A percentile compares a stretch with the other conserved stretches of the same genome.
These are phyloP conservation scores for Irena cyanogastra DNA, from an alignment of 2,113 vertebrate species.

Conservation along the genomic window DNA sequence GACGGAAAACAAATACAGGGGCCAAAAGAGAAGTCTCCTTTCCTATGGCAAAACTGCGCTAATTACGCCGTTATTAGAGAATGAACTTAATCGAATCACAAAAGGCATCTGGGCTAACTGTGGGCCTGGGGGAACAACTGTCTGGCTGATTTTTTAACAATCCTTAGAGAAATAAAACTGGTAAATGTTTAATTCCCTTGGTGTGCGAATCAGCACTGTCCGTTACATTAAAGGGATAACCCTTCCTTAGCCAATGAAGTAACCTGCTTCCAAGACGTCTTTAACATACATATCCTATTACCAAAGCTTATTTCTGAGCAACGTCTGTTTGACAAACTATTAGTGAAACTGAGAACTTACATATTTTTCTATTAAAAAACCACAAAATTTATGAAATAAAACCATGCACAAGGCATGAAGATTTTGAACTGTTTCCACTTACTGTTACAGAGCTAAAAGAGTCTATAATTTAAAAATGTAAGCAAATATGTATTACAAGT, in stretches of 20 bases:
- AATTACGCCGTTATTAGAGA: neutral
- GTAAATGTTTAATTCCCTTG: neutral
- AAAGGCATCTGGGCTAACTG: neutral
- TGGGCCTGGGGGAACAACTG: neutral
- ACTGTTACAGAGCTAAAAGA: neutral
- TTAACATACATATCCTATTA: neutral
- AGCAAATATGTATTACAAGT: neutral
- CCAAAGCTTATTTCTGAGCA: neutral
- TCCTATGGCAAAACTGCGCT: neutral
- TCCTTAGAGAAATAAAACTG: neutral
- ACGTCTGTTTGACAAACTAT: neutral
- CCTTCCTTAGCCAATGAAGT: neutral
- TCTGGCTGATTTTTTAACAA: neutral
- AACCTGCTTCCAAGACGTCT: neutral
- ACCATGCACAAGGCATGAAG: neutral
- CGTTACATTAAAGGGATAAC: neutral
- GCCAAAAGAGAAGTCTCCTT: slow-evolving; percentile 11
- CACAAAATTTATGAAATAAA: neutral
- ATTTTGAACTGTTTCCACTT: neutral
- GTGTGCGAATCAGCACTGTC: neutral
- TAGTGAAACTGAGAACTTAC: neutral
- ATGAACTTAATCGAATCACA: neutral
- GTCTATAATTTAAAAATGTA: neutral
- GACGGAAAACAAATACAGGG: neutral
- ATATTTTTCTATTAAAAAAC: neutral